phyloP scores from a whole-genome alignment of 2,888 invertebrate species.

The Cephus sareptanus region DNA sequence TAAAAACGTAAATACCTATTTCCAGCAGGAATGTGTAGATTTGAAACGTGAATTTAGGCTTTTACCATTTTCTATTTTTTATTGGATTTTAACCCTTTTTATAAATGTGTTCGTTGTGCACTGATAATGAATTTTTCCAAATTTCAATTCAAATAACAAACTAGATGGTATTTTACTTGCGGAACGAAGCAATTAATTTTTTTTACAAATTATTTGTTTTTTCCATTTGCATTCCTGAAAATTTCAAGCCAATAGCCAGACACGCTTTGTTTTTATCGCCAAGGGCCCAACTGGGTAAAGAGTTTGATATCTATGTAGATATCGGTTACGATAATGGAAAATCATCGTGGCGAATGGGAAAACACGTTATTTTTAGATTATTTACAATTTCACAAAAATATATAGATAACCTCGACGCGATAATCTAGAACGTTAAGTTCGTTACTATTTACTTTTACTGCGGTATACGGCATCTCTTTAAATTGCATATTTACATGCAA shows the following conservation, averaged over 20 bases:
- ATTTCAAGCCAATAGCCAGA: not conserved
- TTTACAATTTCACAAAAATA: conserved; percentile 51
- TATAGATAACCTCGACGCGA: conserved; percentile 41
- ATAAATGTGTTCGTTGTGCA: not conserved
- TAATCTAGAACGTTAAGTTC: not conserved
- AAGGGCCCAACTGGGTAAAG: not conserved
- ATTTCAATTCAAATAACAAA: not conserved
- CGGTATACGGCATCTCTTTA: conserved; percentile 14
- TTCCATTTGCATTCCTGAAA: not conserved
- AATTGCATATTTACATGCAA: conserved; percentile 33
- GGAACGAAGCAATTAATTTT: not conserved
- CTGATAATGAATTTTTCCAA: not conserved
- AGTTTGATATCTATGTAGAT: not conserved
- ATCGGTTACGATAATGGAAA: not conserved
- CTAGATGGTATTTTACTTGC: not conserved
- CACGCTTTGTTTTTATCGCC: not conserved
- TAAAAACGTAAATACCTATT: not conserved
- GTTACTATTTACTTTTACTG: not conserved
- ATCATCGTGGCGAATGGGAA: not conserved
- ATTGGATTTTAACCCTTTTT: not conserved
- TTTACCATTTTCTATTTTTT: not conserved
- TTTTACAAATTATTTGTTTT: not conserved
- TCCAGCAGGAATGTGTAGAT: not conserved
- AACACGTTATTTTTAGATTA: conserved; percentile 20
- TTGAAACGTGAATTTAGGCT: not conserved